Conservation (phyloP, 2,797 vertebrate species). For the Acrossocheilus wenchowensis region DNA sequence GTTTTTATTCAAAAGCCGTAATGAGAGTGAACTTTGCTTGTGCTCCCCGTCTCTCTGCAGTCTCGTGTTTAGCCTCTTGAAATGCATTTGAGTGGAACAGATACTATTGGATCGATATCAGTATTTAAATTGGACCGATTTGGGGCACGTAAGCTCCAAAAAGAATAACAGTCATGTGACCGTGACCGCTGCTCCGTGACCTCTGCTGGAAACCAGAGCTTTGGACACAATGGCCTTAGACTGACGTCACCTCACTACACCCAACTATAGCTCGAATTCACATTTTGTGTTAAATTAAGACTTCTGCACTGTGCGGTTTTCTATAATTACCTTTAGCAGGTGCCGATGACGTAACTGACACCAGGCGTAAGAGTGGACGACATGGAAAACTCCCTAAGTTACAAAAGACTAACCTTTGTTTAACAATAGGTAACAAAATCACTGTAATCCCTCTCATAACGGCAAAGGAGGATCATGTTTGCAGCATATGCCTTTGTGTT, state of each 20-base stretch:
- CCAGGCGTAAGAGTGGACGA: constrained; percentile 64
- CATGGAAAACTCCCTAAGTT: constrained; percentile 61
- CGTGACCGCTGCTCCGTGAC: constrained; percentile 62
- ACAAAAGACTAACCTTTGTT: constrained; percentile 69
- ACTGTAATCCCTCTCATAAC: constrained; percentile 62
- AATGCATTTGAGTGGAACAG: constrained; percentile 64
- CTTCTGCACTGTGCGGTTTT: constrained; percentile 55
- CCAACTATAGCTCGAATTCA: constrained; percentile 43
- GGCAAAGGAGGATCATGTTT: constrained; percentile 65
- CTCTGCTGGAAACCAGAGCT: constrained; percentile 65
- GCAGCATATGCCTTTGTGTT: constrained; percentile 55
- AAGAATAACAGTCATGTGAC: constrained; percentile 61
- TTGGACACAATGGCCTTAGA: constrained; percentile 45
- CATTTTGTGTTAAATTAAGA: constrained; percentile 22
- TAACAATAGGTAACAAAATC: constrained; percentile 66
- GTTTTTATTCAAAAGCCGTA: constrained; percentile 54
- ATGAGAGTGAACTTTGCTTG: constrained; percentile 32
- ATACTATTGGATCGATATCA: constrained; percentile 67
- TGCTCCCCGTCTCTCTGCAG: constrained; percentile 22
- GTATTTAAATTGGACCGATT: constrained; percentile 64
- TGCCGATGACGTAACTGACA: constrained; percentile 73
- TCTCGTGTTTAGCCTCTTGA: constrained; percentile 66
- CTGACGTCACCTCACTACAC: constrained; percentile 63
- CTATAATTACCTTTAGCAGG: constrained; percentile 69
- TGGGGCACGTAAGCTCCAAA: constrained; percentile 50